Percentiles rank a stretch among this genome's conserved stretches.
Conservation (phyloP, 2,113 vertebrate genomes). For the Dicentrarchus labrax region DNA sequence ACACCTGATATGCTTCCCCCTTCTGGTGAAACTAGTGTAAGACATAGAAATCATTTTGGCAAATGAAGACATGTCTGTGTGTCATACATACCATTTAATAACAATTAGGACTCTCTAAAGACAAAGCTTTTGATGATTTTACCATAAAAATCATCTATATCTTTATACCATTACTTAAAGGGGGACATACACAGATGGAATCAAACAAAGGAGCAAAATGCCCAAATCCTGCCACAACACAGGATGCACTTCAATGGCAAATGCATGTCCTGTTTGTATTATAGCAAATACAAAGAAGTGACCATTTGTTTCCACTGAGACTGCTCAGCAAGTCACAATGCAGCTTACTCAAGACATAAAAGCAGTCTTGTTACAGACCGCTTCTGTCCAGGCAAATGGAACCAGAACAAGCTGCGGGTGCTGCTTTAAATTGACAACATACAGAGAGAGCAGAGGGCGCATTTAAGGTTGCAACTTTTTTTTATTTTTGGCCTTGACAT, state of each 20-base stretch:
- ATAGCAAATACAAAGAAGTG: constrained; percentile 7
- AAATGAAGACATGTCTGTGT: constrained; percentile 8
- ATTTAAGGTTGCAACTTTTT: constrained; percentile 4
- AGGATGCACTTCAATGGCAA: constrained; percentile 37
- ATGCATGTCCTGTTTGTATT: constrained; percentile 37
- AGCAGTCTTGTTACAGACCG: not conserved
- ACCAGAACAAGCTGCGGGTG: constrained; percentile 3
- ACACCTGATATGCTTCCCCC: constrained; percentile 59
- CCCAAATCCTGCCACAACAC: constrained; percentile 9
- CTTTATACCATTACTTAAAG: constrained; percentile 40
- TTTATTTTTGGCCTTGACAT: constrained; percentile 44
- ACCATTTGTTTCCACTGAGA: constrained; percentile 26
- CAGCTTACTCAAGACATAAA: constrained; percentile 28
- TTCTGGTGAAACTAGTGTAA: constrained; percentile 61
- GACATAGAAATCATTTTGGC: not conserved
- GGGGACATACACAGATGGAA: constrained; percentile 22
- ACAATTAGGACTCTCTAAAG: constrained; percentile 32
- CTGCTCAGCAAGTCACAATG: constrained; percentile 8
- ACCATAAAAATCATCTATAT: constrained; percentile 32
- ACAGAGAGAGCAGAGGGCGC: constrained; percentile 9
- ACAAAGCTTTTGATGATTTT: constrained; percentile 27
- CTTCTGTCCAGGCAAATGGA: constrained; percentile 8
- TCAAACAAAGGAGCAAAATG: constrained; percentile 28
- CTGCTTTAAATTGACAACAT: constrained; percentile 8
- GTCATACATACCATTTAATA: constrained; percentile 53